Base-by-base conservation (phyloP, 37 sponge, comb jelly and placozoan species). In the Beroe forskalii region DNA sequence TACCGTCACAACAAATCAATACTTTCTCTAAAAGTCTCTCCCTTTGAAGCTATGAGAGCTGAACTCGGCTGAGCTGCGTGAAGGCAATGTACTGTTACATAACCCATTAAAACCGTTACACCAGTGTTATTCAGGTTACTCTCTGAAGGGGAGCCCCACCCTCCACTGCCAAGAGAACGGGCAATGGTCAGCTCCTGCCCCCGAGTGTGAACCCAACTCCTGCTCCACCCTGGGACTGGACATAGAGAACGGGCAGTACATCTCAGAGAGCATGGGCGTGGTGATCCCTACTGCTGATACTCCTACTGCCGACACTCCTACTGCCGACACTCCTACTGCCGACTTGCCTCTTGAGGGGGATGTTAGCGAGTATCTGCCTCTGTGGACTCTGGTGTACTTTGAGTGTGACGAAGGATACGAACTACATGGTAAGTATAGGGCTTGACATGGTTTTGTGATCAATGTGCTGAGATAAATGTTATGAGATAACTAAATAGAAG, bases 191-290 rank as follows among this genome's bases (percentile, higher is more conserved):
- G 86, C 38, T 1, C 8, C n/a, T 3, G 48, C 44, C 8, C 86
- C 86, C 3, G 22, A 4, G 4, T 80, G 86, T 42, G 12, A 80
- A 80, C 55, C 55, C 30, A 80, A 80, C 72, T 32, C 72, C 32
- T 69, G 72, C 32, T 17, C 72, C 2, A 20, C 72, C 19, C 0
- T 14, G 2, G 72, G 38, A 14, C 38, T 69, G 72, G 72, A 69
- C 19, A 69, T 69, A 14, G 38, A 69, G 4, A 32, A 69, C 72
- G 72, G 72, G 38, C 0, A 36, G 37, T 69, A 69, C 39, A 64
- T 48, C 6, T 12, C 55, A 6, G 55, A 48, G 12, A 48, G 12
- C 6, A 48, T 48, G 12, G 6, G 12, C 6, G 55, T 48, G 6
- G 55, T 17, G 55, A 17, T 48, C 6, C 12, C 55, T 17, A 48